These are phyloP conservation scores for Nomada hirtipes DNA, from an alignment of 2,888 invertebrate species.

Conservation along the genomic window DNA sequence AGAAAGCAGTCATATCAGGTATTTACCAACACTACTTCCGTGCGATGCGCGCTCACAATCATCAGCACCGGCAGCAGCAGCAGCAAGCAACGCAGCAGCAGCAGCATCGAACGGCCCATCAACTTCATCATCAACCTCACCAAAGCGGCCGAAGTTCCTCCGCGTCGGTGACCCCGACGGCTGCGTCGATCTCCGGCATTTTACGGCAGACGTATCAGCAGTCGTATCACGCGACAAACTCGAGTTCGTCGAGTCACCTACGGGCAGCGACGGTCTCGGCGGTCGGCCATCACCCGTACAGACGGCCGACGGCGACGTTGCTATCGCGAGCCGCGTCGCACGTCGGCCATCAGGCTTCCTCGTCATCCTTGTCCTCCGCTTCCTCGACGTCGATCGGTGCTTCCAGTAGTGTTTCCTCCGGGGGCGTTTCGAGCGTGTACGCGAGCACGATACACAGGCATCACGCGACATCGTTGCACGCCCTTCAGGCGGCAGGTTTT, in stretches of 20 bases:
- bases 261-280: conserved; percentile 63
- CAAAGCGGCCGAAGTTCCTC: conserved; percentile 73
- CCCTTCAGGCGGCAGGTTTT: conserved; percentile 78
- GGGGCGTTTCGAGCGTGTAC: conserved; percentile 77
- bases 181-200: conserved; percentile 67
- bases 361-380: conserved; percentile 64
- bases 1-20: conserved; percentile 80
- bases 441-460: conserved; percentile 81
- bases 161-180: conserved; percentile 68
- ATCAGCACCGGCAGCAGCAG: conserved; percentile 74
- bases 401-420: conserved; percentile 71
- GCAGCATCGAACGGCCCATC: conserved; percentile 70
- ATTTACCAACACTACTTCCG: conserved; percentile 82
- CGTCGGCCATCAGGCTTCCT: conserved; percentile 69
- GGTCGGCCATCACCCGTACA: conserved; percentile 71
- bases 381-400: conserved; percentile 67
- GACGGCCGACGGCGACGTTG: conserved; percentile 68
- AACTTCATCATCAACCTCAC: conserved; percentile 72
- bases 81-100: conserved; percentile 68
- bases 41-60: conserved; percentile 78
- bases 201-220: conserved; percentile 67
- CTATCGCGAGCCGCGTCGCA: conserved; percentile 70
- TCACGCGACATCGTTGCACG: conserved; percentile 78
- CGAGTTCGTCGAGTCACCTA: conserved; percentile 56
- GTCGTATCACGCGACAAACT: conserved; percentile 54